phyloP scores from a whole-genome alignment of 1,140 invertebrate species.

The Nilaparvata lugens region DNA sequence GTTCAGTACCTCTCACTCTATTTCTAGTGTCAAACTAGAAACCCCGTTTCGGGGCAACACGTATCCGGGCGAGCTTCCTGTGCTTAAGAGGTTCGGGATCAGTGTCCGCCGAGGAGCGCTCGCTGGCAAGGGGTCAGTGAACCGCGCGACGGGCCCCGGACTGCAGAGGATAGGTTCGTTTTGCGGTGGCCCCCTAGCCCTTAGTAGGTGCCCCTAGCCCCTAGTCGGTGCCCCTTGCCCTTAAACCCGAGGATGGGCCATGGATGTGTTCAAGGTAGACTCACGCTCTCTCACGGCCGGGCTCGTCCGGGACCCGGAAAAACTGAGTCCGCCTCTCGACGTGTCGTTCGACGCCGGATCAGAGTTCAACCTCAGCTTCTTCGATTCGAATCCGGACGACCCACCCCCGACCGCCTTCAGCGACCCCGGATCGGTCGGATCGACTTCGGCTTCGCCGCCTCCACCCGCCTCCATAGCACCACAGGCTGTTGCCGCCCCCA shows the following conservation, averaged over 20 bases:
- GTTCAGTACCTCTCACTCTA: too few species aligned
- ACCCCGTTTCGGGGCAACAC: too few species aligned
- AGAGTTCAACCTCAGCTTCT: constrained; percentile 69
- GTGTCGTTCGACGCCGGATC: constrained; percentile 62
- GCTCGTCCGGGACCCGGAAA: constrained; percentile 46
- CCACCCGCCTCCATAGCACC: constrained; percentile 26
- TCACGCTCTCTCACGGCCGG: constrained; percentile 47
- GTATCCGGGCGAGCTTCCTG: too few species aligned
- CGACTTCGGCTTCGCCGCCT: constrained; percentile 44
- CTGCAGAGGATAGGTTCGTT: neutral
- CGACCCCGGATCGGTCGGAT: constrained; percentile 54
- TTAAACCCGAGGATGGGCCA: constrained; percentile 30
- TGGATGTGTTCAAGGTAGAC: constrained; percentile 56
- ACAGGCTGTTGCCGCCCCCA: neutral
- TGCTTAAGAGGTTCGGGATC: neutral
- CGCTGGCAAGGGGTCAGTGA: constrained; percentile 1
- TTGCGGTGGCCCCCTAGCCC: too few species aligned
- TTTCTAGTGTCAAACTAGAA: too few species aligned
- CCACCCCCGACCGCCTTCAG: constrained; percentile 55
- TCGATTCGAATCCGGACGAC: constrained; percentile 56
- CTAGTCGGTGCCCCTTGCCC: constrained; percentile 1
- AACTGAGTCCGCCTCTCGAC: constrained; percentile 47
- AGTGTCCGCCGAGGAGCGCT: too few species aligned
- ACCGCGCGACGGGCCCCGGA: neutral
- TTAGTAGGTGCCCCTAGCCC: neutral